phyloP scores from a whole-genome alignment of 2,797 vertebrate genomes.

The Molossus molossus region DNA sequence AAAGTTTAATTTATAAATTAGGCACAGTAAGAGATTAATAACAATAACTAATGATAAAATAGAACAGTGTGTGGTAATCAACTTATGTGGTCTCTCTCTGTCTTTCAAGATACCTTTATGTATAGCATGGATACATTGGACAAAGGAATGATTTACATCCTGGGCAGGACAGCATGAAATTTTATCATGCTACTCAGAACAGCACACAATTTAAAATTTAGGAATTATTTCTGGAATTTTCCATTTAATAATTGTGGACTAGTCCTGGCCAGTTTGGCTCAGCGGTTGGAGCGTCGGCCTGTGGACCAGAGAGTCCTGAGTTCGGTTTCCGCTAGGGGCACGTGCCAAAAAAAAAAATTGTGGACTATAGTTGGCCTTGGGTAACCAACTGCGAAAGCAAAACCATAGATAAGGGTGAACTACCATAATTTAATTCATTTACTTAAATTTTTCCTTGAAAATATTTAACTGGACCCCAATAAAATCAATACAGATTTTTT shows the following conservation, averaged over 20 bases:
- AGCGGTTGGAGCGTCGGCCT: no score
- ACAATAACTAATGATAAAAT: not conserved
- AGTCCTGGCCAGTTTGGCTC: no score
- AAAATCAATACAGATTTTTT: not conserved
- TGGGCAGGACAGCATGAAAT: not conserved
- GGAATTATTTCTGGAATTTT: constrained; percentile 19
- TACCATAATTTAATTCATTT: constrained; percentile 54
- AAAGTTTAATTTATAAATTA: not conserved
- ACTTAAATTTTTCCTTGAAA: constrained; percentile 61
- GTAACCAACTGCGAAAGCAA: not conserved
- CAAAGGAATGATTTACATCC: not conserved
- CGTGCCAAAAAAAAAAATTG: no score
- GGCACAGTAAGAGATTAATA: not conserved
- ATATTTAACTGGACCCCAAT: not conserved
- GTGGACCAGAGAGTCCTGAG: no score
- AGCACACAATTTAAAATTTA: not conserved
- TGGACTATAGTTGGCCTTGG: not conserved
- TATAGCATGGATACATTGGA: not conserved
- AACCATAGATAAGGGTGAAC: not conserved
- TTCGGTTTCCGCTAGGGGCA: no score
- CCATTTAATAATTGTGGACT: not conserved
- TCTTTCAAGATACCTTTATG: not conserved
- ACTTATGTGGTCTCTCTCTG: not conserved
- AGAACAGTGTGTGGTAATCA: not conserved
- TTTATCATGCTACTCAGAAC: not conserved